Percentiles rank a stretch among this genome's conserved stretches.
These are phyloP conservation scores for Saturnia pavonia DNA, from an alignment of 2,888 invertebrate species.

Conservation along the genomic window DNA sequence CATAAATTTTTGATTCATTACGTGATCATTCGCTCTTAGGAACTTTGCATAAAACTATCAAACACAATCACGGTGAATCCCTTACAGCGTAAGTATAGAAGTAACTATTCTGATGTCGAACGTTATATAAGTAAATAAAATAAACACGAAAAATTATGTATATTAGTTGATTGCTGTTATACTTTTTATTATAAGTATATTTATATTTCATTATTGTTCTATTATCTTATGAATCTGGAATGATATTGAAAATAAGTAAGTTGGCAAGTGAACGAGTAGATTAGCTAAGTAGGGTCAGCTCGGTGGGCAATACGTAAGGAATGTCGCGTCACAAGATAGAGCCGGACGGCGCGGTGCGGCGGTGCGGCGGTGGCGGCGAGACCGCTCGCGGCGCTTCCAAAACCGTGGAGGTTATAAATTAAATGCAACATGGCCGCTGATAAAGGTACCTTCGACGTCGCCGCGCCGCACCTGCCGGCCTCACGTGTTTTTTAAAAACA, in stretches of 20 bases:
- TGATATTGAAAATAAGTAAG: too few species aligned
- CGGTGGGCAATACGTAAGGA: background rate
- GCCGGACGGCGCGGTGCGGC: conserved; percentile 26
- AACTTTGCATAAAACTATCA: background rate
- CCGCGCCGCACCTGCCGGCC: conserved; percentile 61
- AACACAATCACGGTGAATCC: background rate
- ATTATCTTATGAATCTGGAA: too few species aligned
- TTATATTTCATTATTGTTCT: too few species aligned
- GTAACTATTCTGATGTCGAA: background rate
- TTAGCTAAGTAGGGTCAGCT: background rate
- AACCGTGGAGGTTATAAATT: conserved; percentile 65
- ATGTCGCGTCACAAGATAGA: conserved; percentile 26
- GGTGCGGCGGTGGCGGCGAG: conserved; percentile 27
- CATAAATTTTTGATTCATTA: background rate
- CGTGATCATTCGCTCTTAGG: background rate
- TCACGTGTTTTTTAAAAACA: conserved; percentile 53
- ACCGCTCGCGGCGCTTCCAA: conserved; percentile 69
- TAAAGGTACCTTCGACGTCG: conserved; percentile 52
- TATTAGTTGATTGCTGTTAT: background rate
- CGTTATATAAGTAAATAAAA: background rate
- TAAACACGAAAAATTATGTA: background rate
- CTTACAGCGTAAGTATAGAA: background rate
- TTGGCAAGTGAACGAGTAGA: background rate
- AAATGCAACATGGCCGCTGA: conserved; percentile 58
- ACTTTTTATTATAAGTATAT: background rate